Evolutionary conservation across 2,888 invertebrate species (phyloP), one percentile per base, ranked within the genome.

Genomic region (Masnerella sp.): DNA sequence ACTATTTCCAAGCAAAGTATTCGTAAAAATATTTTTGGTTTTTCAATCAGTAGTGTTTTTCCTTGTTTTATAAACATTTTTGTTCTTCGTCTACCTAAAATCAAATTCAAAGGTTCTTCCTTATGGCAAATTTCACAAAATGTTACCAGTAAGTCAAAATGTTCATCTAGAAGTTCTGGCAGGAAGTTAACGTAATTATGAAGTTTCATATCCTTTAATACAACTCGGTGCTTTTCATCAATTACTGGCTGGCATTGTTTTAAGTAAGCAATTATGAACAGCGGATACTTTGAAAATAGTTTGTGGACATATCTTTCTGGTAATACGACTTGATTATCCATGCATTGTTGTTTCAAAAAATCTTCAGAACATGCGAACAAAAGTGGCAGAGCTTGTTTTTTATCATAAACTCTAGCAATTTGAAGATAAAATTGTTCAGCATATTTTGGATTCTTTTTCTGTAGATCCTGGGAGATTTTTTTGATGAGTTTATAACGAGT

Each of bases 401-500:
- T 7, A 15, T 17, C 18, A 17, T 40, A 40, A 7, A 4, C 9
- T 9, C 7, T 15, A 2, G 38, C 15, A 11, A 40, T 40, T 9
- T 18, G 8, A 1, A 15, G 18, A 15, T 40, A 40, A n/a, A 40
- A 40, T 3, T 2, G 22, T 9, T 43, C 43, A 0, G 85, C 85
- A 1, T 82, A 22, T 0, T 1, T 1, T 0, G 72, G 61, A 5
- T 79, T 74, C 20, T 77, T 78, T 0, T 42, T 11, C 0, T 47
- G 38, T 4, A 87, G 65, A 20, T 75, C 56, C 2, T 22, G 56
- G 0, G 82, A 68, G 1, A 88, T 42, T 0, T 22, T 65, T 28
- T 81, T 83, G 0, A 87, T 70, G 0, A 87, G 69, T 25, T 77
- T 78, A 0, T n/a, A 34, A 8, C 85, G 77, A 0, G 82, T 82